Base-by-base conservation (phyloP, 2,797 vertebrate species). In the Enteromius mattozi region DNA sequence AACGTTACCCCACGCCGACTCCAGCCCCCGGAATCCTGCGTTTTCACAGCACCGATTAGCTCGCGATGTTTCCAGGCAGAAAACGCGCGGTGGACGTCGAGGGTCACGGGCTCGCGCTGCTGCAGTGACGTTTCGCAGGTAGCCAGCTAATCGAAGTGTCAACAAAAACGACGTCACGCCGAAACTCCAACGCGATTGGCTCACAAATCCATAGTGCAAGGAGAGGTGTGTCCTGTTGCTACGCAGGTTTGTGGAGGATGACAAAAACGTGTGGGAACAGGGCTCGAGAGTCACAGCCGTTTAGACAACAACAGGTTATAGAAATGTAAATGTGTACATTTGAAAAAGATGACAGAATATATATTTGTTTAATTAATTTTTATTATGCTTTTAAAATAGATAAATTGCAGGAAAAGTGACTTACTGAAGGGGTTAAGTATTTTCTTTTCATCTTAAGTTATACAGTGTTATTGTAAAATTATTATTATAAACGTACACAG, bases 31-130 rank as follows among this genome's bases (percentile, higher is more conserved):
- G 75, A 83, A 65, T 82, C 54, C 27, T 77, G 84, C 82, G 82
- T 87, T 88, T 86, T 86, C 76, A 78, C 75, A 14, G 90, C 88
- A 86, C 86, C 85, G 90, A 78, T 91, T 78, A 87, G 82, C 72
- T 81, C 10, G 13, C 45, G 70, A 88, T 92, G 93, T 94, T 92
- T 94, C 93, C 91, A 91, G 94, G 94, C 93, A 94, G 93, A 94
- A 88, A 84, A 35, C 72, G 68, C 83, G 0, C 12, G 8, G 56
- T 86, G 87, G 54, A 85, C 87, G 87, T 84, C 54, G 27, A 30
- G 66, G 56, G 84, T 45, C 89, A 81, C 33, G 70, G 27, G 74
- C 21, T 12, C 35, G 19, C 76, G 82, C 85, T 70, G 78, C 85
- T 56, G 56, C 86, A 70, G 88, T 92, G 92, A 93, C 92, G 93